A percentile compares a stretch with the other conserved stretches of the same genome.
These are phyloP conservation scores for Lateolabrax maculatus DNA, from an alignment of 2,797 vertebrate species.

Conservation along the genomic window DNA sequence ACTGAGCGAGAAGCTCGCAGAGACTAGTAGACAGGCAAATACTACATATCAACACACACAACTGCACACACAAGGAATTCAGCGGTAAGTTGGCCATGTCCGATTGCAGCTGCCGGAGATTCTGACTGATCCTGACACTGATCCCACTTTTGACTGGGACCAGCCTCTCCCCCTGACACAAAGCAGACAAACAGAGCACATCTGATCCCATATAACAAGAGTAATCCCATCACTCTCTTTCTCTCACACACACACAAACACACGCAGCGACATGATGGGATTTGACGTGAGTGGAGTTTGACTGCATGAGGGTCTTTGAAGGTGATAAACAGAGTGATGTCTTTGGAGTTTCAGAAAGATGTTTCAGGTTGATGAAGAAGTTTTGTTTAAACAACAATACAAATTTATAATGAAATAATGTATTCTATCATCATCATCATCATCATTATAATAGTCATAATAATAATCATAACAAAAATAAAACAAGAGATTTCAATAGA, in stretches of 20 bases:
- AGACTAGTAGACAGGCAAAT: constrained; percentile 30
- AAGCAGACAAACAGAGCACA: constrained; percentile 78
- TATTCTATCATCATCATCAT: too few relatives aligned
- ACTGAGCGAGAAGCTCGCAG: constrained; percentile 29
- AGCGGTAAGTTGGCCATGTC: constrained; percentile 44
- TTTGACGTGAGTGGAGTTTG: constrained; percentile 32
- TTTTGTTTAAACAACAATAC: background rate
- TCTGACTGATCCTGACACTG: constrained; percentile 77
- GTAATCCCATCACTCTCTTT: constrained; percentile 70
- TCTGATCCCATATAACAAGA: constrained; percentile 77
- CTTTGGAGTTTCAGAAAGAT: background rate
- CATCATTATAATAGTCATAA: too few relatives aligned
- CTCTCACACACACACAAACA: constrained; percentile 17
- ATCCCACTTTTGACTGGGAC: constrained; percentile 69
- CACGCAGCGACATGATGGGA: constrained; percentile 23
- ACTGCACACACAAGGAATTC: constrained; percentile 30
- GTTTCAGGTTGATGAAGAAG: background rate
- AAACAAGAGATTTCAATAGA: background rate
- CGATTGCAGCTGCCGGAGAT: constrained; percentile 35
- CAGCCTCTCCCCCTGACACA: constrained; percentile 65
- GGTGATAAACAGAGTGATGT: constrained; percentile 17
- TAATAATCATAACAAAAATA: background rate
- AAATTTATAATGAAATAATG: too few relatives aligned
- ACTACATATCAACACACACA: constrained; percentile 26
- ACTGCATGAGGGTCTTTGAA: constrained; percentile 23